A percentile compares a stretch with the other conserved stretches of the same genome.
phyloP scores from a whole-genome alignment of 2,888 invertebrate genomes.

The Andrena marginata region DNA sequence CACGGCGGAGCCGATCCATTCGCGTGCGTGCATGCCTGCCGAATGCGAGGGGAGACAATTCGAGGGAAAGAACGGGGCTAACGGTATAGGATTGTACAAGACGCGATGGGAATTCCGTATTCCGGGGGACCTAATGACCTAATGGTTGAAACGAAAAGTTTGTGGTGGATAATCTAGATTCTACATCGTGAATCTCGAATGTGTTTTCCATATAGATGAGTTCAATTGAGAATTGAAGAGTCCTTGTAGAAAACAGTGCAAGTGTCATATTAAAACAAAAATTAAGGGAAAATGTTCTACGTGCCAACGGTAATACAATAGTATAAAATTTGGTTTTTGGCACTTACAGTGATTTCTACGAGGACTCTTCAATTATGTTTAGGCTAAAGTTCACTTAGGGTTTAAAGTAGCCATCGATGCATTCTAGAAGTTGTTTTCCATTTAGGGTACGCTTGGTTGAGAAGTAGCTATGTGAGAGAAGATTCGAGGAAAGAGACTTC shows the following conservation, averaged over 20 bases:
- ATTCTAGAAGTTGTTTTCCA: neutral
- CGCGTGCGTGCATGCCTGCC: constrained; percentile 88
- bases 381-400: no score
- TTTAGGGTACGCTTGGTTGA: neutral
- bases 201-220: neutral
- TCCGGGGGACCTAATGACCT: neutral
- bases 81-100: constrained; percentile 53
- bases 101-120: constrained; percentile 20
- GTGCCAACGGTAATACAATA: no score
- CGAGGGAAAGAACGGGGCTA: constrained; percentile 44
- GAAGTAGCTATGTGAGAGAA: neutral
- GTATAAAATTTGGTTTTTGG: no score
- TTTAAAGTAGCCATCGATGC: neutral
- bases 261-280: no score
- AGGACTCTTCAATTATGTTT: no score
- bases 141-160: neutral
- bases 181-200: neutral
- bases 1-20: constrained; percentile 93
- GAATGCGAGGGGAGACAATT: constrained; percentile 48
- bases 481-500: no score
- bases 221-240: neutral
- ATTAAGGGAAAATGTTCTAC: no score
- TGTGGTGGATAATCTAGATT: neutral
- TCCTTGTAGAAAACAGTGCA: no score
- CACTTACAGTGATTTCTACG: no score